These are phyloP conservation scores for Saimiri boliviensis DNA, from an alignment of 2,113 vertebrate species.

Conservation along the genomic window DNA sequence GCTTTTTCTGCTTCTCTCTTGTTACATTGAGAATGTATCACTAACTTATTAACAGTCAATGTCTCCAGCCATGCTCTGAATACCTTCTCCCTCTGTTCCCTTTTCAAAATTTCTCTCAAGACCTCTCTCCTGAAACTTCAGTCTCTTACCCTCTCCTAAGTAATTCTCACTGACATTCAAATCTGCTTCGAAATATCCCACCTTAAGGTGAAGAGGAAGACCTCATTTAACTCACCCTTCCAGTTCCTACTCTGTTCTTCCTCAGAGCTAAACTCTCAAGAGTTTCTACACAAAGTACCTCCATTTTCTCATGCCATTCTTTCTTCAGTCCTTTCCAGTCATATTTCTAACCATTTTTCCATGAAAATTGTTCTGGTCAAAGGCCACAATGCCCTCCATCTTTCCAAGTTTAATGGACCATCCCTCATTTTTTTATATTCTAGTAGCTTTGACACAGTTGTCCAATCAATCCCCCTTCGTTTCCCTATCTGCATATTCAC, in stretches of 20 bases:
- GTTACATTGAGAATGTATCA: not conserved
- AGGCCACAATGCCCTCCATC: not conserved
- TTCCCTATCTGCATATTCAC: not conserved
- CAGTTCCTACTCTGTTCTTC: not conserved
- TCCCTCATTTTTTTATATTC: not conserved
- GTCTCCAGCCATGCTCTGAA: not conserved
- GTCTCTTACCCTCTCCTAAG: not conserved
- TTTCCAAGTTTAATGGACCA: not conserved
- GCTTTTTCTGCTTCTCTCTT: not conserved
- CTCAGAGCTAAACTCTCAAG: not conserved
- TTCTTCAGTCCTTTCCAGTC: not conserved
- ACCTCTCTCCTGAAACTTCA: not conserved
- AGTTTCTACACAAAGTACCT: not conserved
- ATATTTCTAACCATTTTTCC: not conserved
- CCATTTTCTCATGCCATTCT: not conserved
- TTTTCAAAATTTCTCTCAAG: not conserved
- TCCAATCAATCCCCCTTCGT: not conserved
- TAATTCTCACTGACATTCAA: not conserved
- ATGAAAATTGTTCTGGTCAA: not conserved
- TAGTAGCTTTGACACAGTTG: not conserved
- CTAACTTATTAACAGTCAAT: not conserved
- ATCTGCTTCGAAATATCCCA: not conserved
- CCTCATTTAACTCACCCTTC: not conserved
- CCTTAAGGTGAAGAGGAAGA: accelerated
- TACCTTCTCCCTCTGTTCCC: not conserved